phyloP scores from a whole-genome alignment of 2,797 vertebrate genomes.

The Sebastes flavidus region DNA sequence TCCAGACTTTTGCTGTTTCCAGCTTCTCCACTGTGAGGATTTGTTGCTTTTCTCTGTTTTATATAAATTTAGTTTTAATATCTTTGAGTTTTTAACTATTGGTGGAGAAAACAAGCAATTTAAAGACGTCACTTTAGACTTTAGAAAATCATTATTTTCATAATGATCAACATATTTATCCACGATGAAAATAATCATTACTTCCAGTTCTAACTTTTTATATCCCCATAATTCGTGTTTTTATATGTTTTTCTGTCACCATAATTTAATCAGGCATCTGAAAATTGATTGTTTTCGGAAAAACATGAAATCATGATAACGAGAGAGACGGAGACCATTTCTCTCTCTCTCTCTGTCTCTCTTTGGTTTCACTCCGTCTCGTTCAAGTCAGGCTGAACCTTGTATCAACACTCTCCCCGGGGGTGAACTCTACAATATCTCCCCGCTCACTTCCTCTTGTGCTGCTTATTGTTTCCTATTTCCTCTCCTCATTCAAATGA shows the following conservation, averaged over 20 bases:
- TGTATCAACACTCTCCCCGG: slow-evolving; percentile 36
- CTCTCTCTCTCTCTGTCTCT: not conserved
- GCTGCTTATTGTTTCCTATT: slow-evolving; percentile 62
- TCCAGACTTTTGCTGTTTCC: not conserved
- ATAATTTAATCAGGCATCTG: not conserved
- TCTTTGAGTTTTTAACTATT: not conserved
- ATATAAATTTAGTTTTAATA: not conserved
- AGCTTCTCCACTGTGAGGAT: not conserved
- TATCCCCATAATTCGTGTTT: slow-evolving; percentile 17
- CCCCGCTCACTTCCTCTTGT: slow-evolving; percentile 43
- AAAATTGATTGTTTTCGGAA: not conserved
- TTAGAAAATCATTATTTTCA: not conserved
- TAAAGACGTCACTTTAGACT: not conserved
- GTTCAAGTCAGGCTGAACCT: slow-evolving; percentile 46
- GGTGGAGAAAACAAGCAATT: not conserved
- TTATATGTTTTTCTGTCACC: not conserved
- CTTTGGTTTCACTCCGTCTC: not conserved
- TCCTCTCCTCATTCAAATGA: slow-evolving; percentile 55
- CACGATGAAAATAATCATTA: not conserved
- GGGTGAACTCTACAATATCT: slow-evolving; percentile 35
- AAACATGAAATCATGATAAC: not conserved
- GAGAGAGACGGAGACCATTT: not conserved
- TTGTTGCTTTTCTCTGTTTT: not conserved
- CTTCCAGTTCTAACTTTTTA: not conserved
- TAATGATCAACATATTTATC: not conserved